Evolutionary conservation across 2,113 vertebrate genomes (phyloP).

Genomic region (Prietella phreatophila): DNA sequence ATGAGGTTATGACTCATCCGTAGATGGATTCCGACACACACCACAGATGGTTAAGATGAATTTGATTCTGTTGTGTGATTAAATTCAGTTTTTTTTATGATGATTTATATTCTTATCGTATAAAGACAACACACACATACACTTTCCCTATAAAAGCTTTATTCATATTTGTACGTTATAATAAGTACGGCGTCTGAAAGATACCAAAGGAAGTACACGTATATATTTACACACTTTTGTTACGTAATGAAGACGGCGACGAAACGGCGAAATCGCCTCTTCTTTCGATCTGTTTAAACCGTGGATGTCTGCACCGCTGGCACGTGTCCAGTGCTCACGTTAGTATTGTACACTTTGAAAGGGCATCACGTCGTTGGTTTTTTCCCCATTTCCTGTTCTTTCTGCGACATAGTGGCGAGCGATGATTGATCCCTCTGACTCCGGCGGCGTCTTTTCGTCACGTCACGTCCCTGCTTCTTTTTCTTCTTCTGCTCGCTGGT

Average conservation of each 20-base stretch:
- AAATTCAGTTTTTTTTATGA: too few species aligned
- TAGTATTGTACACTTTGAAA: conserved; percentile 23
- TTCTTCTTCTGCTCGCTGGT: neutral
- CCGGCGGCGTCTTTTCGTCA: neutral
- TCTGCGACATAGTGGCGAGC: neutral
- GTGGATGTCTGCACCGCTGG: neutral
- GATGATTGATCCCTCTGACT: neutral
- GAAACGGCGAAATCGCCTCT: neutral
- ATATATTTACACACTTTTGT: conserved; percentile 22
- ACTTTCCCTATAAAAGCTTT: conserved; percentile 35
- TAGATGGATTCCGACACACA: too few species aligned
- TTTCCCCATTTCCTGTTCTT: neutral
- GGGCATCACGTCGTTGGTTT: neutral
- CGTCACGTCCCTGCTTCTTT: neutral
- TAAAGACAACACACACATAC: neutral
- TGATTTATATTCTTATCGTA: too few species aligned
- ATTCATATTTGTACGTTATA: conserved; percentile 27
- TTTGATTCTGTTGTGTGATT: neutral
- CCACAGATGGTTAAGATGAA: too few species aligned
- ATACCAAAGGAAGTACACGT: conserved; percentile 1
- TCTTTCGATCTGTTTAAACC: neutral
- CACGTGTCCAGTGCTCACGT: neutral
- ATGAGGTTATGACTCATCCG: too few species aligned
- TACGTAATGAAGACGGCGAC: neutral
- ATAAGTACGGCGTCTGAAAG: conserved; percentile 13